These are phyloP conservation scores for Urechis unicinctus DNA, from an alignment of 2,888 invertebrate genomes.

Conservation along the genomic window DNA sequence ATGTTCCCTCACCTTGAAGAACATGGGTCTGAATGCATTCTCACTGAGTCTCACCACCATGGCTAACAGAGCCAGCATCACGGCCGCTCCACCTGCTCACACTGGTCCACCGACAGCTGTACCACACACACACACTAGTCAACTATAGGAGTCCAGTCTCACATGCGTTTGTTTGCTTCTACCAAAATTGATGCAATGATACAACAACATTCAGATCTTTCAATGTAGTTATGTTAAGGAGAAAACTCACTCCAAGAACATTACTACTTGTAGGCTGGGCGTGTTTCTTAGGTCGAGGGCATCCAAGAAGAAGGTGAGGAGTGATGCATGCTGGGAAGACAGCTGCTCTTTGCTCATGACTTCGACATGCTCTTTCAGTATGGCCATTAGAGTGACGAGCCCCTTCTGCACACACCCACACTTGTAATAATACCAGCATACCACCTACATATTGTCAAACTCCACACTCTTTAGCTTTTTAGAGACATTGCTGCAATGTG, in stretches of 20 bases:
- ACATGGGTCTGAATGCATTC: constrained; percentile 79
- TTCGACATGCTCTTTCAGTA: constrained; percentile 68
- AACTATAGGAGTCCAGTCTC: too few species aligned
- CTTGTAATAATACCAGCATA: not conserved
- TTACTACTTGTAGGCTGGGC: too few species aligned
- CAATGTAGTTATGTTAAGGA: too few species aligned
- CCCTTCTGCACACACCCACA: constrained; percentile 4
- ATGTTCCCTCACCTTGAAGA: constrained; percentile 56
- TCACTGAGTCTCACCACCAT: constrained; percentile 84
- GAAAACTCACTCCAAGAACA: too few species aligned
- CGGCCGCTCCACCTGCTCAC: too few species aligned
- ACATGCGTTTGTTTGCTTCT: too few species aligned
- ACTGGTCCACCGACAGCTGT: too few species aligned
- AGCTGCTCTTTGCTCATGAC: constrained; percentile 63
- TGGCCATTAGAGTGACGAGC: constrained; percentile 59
- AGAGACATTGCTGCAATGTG: not conserved
- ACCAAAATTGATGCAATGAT: too few species aligned
- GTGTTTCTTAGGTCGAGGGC: constrained; percentile 42
- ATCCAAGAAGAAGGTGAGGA: constrained; percentile 69
- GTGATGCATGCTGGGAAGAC: constrained; percentile 60
- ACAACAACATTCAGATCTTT: not conserved
- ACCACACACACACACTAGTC: too few species aligned
- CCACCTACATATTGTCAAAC: not conserved
- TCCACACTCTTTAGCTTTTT: not conserved
- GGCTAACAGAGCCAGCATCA: constrained; percentile 70